These are phyloP conservation scores for Seladonia tumulorum DNA, from an alignment of 2,888 invertebrate genomes.

Conservation along the genomic window DNA sequence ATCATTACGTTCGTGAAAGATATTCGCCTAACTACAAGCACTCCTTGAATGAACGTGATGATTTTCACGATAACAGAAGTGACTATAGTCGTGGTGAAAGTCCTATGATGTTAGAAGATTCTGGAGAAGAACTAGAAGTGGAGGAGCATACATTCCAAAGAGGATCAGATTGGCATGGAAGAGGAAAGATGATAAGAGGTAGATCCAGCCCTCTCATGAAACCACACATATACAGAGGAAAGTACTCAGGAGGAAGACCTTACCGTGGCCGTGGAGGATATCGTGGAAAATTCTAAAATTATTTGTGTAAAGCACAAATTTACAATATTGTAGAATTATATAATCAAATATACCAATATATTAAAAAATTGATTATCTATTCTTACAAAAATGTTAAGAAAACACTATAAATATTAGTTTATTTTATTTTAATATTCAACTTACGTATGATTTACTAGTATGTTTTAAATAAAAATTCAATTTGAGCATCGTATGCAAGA, in stretches of 20 bases:
- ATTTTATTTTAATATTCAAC: constrained; percentile 17
- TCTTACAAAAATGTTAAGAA: constrained; percentile 38
- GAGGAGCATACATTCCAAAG: constrained; percentile 69
- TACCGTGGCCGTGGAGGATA: constrained; percentile 72
- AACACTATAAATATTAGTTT: constrained; percentile 14
- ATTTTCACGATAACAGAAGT: constrained; percentile 74
- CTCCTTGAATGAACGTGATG: constrained; percentile 68
- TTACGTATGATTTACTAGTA: constrained; percentile 9
- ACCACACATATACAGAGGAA: constrained; percentile 69
- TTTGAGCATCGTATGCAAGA: constrained; percentile 2
- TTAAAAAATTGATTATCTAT: constrained; percentile 42
- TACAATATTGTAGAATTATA: constrained; percentile 43
- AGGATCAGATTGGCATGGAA: constrained; percentile 71
- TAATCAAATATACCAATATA: constrained; percentile 51
- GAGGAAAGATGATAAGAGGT: constrained; percentile 70
- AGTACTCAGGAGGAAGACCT: constrained; percentile 69
- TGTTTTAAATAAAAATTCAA: constrained; percentile 30
- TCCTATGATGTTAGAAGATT: constrained; percentile 75
- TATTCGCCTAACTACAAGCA: constrained; percentile 71
- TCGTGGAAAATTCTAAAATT: constrained; percentile 69
- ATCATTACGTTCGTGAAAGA: constrained; percentile 69
- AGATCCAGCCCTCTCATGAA: constrained; percentile 68
- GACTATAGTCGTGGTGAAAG: constrained; percentile 77
- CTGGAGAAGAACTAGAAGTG: constrained; percentile 74
- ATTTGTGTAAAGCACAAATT: constrained; percentile 52